Evolutionary conservation across 23 tunicate genomes (phyloP).

Genomic region (Styela plicata): DNA sequence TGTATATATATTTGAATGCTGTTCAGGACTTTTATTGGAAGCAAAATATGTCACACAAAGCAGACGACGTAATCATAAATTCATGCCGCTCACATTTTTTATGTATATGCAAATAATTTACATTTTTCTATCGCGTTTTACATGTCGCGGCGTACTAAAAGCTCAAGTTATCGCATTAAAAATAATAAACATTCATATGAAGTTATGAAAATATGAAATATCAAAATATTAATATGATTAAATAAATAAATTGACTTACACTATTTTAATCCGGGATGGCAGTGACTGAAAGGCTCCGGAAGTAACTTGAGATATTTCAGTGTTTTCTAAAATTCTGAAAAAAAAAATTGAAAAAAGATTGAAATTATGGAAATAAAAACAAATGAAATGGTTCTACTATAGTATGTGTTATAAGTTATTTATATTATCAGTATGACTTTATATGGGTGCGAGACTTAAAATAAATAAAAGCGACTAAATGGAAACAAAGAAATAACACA

Average conservation of each 20-base stretch:
- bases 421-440: no score
- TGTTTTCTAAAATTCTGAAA: slow-evolving; percentile 15
- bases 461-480: no score
- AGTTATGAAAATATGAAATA: neutral
- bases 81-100: no score
- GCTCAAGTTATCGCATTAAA: neutral
- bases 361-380: neutral
- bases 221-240: neutral
- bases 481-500: no score
- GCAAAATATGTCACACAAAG: no score
- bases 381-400: no score
- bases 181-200: neutral
- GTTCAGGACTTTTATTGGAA: no score
- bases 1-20: no score
- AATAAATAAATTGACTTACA: slow-evolving; percentile 1
- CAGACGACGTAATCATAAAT: no score
- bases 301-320: neutral
- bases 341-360: neutral
- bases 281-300: slow-evolving; percentile 16
- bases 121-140: neutral
- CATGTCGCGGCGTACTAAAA: neutral
- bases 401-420: no score
- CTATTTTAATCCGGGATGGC: slow-evolving; percentile 22
- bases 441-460: no score
- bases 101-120: neutral